Conservation (phyloP, 2,797 vertebrate genomes). For the Euthynnus affinis region DNA sequence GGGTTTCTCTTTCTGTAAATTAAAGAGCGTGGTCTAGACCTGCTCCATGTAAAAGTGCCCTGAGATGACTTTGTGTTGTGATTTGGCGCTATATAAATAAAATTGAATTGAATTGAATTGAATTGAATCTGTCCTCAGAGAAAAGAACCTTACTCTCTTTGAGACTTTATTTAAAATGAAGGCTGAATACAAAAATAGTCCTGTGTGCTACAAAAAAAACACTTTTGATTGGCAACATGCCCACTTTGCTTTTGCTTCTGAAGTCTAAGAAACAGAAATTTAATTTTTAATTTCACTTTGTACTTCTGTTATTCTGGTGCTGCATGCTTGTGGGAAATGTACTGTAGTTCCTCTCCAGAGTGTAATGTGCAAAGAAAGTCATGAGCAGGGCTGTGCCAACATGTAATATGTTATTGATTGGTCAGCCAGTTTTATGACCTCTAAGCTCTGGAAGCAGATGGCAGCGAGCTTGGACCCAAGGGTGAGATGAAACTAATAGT, state of each 20-base stretch:
- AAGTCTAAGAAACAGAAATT: slow-evolving; percentile 23
- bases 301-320: slow-evolving; percentile 14
- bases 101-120: too few species aligned
- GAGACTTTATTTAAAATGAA: slow-evolving; percentile 32
- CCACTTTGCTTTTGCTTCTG: slow-evolving; percentile 23
- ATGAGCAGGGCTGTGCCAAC: slow-evolving; percentile 50
- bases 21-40: too few species aligned
- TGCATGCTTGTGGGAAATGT: slow-evolving; percentile 24
- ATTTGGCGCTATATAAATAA: too few species aligned
- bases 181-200: slow-evolving; percentile 35
- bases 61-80: too few species aligned
- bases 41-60: too few species aligned
- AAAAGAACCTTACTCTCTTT: slow-evolving; percentile 31
- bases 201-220: background rate
- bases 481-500: slow-evolving; percentile 70
- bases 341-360: slow-evolving; percentile 27
- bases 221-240: slow-evolving; percentile 15
- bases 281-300: slow-evolving; percentile 44
- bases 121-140: slow-evolving; percentile 32
- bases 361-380: slow-evolving; percentile 48
- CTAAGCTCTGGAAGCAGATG: slow-evolving; percentile 76
- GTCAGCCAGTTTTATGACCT: slow-evolving; percentile 66
- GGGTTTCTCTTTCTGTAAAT: too few species aligned
- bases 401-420: slow-evolving; percentile 74
- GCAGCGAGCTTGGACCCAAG: slow-evolving; percentile 65